Base-by-base conservation (phyloP, 2,113 vertebrate genomes). In the Nesogale talazaci region DNA sequence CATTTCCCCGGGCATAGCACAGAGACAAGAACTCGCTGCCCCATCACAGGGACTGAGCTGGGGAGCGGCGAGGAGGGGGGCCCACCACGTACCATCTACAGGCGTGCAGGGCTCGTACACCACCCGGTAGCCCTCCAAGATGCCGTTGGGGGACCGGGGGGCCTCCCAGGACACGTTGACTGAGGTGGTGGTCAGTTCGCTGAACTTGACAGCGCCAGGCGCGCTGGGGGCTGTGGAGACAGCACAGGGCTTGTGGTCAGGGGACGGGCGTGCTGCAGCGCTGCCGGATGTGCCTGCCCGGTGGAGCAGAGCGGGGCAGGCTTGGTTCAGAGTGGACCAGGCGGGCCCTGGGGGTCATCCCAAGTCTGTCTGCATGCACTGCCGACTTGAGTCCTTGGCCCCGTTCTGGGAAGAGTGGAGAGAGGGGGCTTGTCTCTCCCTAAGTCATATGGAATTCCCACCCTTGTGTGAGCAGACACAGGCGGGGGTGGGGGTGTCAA, bases 101-200 rank as follows among this genome's bases (percentile, higher is more conserved):
- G 99, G 98, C 1, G 98, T 98, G 97, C 98, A 98, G 94, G 99
- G 99, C 82, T 99, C 99, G 0, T 99, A 99, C 83, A 99, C 97
- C 89, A 99, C 98, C 78, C 99, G 97, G 97, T 99, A 99, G 92
- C 99, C 99, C 85, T 99, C 99, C 0, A 99, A 98, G 94, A 99
- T 82, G 1, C 99, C 99, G 0, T 99, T 99, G 84, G 99, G 99
- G 94, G 99, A 99, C 3, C 96, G 96, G 0, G 99, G 99, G 0
- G 98, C 98, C 36, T 99, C 99, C 99, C 99, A 99, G 90, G 99
- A 99, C 95, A 99, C 99, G 0, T 99, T 99, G 94, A 99, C 99
- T 0, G 99, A 99, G 0, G 99, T 99, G 16, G 99, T 99, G 98
- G 99, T 99, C 97, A 99, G 98, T 96, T 99, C 99, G 5, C 99